Evolutionary conservation across 2,797 vertebrate genomes (phyloP), one percentile per base, ranked within the genome.

Genomic region (Mallotus villosus): DNA sequence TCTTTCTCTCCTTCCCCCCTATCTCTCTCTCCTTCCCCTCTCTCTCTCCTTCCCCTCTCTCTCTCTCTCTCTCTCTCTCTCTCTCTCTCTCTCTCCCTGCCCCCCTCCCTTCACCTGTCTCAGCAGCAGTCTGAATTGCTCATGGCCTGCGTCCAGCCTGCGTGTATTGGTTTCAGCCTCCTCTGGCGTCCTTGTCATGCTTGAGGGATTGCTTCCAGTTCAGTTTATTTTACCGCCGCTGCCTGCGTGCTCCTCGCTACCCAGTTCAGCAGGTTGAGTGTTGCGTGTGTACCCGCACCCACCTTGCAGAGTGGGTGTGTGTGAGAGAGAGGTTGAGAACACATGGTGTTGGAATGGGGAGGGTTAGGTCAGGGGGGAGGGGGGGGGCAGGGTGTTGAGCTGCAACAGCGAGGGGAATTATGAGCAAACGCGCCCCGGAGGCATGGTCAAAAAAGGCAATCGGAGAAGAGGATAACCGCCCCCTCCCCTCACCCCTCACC

Each of bases 151-250:
- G 55, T 91, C 92, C 92, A 93, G 84, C 65, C 78, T 41, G 71
- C 55, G 21, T 80, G 78, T 85, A 81, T 86, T 88, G 73, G 77
- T 88, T 92, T 92, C 86, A 86, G 86, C 73, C 66, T 53, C 68
- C 82, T 88, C 85, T 41, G 83, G 89, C 84, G 91, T 87, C 65
- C 80, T 83, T 77, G 25, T 91, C 82, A 76, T 85, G 85, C 89
- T 90, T 91, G 90, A 84, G 87, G 81, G 83, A 89, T 88, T 84
- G 83, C 88, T 91, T 92, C 87, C 91, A 91, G 87, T 81, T 89
- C 89, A 91, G 92, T 94, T 94, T 93, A 86, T 93, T 93, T 94
- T 92, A 92, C 86, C 69, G 72, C 78, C 29, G 80, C 82, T 55
- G 87, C 85, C 82, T 59, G 87, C 85, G 77, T 82, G 84, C 84